Base-by-base conservation (phyloP, 2,113 vertebrate genomes). In the Chloropsis hardwickii region DNA sequence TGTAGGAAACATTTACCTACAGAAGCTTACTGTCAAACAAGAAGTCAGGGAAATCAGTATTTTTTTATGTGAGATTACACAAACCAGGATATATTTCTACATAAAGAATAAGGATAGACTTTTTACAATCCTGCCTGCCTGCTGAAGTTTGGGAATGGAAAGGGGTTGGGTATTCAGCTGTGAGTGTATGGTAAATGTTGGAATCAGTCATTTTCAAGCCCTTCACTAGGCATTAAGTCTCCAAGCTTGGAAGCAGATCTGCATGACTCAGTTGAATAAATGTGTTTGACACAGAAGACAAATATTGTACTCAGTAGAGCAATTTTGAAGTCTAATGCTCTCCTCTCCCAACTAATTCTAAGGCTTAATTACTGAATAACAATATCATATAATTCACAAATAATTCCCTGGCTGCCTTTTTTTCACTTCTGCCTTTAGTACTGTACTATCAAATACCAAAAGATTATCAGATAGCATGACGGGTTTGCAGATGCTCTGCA, bases 361-460 rank as follows among this genome's bases (percentile, higher is more conserved):
- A 81, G 54, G 92, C 90, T 96, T 96, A 96, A 96, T 96, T 95
- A 95, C 90, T 71, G 92, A 96, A 96, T 84, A 92, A 79, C 90
- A 86, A 88, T 93, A 94, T 92, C 35, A 90, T 94, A 79, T 94
- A 94, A 94, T 95, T 97, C 95, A 92, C 92, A 93, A 95, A 94
- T 94, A 96, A 96, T 95, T 97, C 95, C 95, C 95, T 57, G 90
- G 50, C 88, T 96, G 90, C 82, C 77, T 93, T 94, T 94, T 97
- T 84, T 95, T 97, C 94, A 42, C 65, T 87, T 95, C 65, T 95
- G 93, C 86, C 70, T 81, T 90, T 90, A 61, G 48, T 88, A 67
- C 66, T 27, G 0, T 64, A 81, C 83, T 94, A 92, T 69, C 71
- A 74, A 74, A 78, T 74, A 92, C 67, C 65, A 61, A 53, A 90